Base-by-base conservation (phyloP, 2,888 invertebrate species). In the Punctoribates punctum region DNA sequence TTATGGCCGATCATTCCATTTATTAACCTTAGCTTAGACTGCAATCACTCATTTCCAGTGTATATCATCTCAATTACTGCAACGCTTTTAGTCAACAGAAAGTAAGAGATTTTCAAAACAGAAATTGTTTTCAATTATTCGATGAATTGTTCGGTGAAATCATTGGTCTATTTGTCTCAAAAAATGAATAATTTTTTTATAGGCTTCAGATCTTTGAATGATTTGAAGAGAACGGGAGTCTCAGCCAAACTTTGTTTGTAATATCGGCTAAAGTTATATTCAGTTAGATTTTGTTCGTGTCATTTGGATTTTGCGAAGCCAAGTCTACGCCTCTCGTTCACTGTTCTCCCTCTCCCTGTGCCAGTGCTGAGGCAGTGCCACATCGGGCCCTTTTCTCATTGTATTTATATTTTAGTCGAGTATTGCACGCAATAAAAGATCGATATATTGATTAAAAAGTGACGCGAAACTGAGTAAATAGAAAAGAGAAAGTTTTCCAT, bases 401-500 rank as follows among this genome's bases (percentile, higher is more conserved):
- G 13, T 25, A 62, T 62, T 34, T 62, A 25, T 62, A 29, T 62
- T 62, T 67, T 34, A 42, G 17, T 67, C 38, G 11, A 67, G 67
- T 67, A 67, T 38, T 38, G 67, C 67, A 67, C 67, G 67, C 67
- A 67, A 67, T 67, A 34, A 67, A 38, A 38, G 67, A 67, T 67
- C 67, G 29, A 67, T 67, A 38, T 67, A 67, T 67, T 67, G 67
- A 67, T 67, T 67, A 67, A 38, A 67, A 67, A 42, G 4, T 67
- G 67, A 67, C 67, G 67, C 34, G 38, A 67, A 65, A 60, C 27
- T 42, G 67, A 67, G 67, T 42, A 67, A 67, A 67, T 17, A 67
- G 62, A 62, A 62, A 27, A 62, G 67, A 67, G 67, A 67, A 67
- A 67, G 67, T 67, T 67, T 34, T 67, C 38, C 67, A 67, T n/a